Evolutionary conservation across 2,888 invertebrate genomes (phyloP).

Genomic region (Platypus cylindrus): DNA sequence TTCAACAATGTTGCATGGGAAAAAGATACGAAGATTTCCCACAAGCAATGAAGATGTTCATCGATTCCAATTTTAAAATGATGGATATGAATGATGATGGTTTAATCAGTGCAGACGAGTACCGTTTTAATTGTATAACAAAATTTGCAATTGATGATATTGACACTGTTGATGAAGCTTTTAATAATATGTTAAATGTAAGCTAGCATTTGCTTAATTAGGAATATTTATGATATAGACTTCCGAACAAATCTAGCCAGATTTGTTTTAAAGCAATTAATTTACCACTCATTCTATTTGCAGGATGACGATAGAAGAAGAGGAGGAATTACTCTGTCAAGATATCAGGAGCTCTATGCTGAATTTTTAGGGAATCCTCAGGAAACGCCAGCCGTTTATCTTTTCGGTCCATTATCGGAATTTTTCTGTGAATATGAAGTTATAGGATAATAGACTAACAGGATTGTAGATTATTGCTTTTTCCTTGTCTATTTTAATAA

Average conservation of each 20-base stretch:
- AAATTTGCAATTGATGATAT: constrained; percentile 68
- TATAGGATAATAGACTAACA: constrained; percentile 10
- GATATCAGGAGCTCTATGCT: constrained; percentile 75
- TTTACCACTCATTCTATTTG: constrained; percentile 17
- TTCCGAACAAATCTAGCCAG: not conserved
- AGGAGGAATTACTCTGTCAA: constrained; percentile 62
- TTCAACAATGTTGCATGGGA: constrained; percentile 68
- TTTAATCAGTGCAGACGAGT: constrained; percentile 66
- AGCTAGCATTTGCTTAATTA: too few species aligned
- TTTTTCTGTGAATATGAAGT: constrained; percentile 26
- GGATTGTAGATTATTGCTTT: too few species aligned
- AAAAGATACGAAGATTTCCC: constrained; percentile 67
- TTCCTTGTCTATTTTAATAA: too few species aligned
- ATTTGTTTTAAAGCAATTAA: not conserved
- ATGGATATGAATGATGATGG: constrained; percentile 72
- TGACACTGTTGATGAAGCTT: constrained; percentile 64
- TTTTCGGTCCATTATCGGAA: constrained; percentile 63
- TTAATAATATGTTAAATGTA: constrained; percentile 61
- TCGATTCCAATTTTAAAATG: constrained; percentile 67
- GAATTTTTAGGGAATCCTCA: constrained; percentile 67
- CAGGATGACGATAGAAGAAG: constrained; percentile 72
- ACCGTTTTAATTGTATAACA: constrained; percentile 69
- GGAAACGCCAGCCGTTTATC: constrained; percentile 58
- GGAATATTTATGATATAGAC: too few species aligned
- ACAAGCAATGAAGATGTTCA: constrained; percentile 72